Evolutionary conservation across 2,113 vertebrate genomes (phyloP).

Genomic region (Gambusia affinis): DNA sequence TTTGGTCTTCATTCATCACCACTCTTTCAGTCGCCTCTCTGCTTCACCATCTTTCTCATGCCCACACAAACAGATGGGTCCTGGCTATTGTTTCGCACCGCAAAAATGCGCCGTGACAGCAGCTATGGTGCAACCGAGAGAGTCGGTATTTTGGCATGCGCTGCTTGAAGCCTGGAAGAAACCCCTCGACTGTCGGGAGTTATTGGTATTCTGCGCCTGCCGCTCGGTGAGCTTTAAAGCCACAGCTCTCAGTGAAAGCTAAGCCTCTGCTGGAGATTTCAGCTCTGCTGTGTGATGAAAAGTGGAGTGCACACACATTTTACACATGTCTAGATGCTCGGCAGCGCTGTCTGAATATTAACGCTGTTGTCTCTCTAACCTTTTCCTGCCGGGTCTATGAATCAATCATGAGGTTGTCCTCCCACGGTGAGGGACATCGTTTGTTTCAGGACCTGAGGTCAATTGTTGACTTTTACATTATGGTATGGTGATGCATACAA

Average conservation of each 20-base stretch:
- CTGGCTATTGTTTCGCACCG: conserved; percentile 41
- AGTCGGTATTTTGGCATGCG: conserved; percentile 8
- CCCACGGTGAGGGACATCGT: neutral
- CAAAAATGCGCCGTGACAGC: conserved; percentile 23
- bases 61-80: conserved; percentile 54
- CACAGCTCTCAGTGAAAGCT: conserved; percentile 3
- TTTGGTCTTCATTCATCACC: conserved; percentile 19
- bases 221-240: neutral
- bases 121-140: neutral
- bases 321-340: neutral
- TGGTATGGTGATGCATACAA: too few species aligned
- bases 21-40: conserved; percentile 8
- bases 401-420: neutral
- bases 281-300: neutral
- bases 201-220: conserved; percentile 23
- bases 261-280: conserved; percentile 7
- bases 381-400: neutral
- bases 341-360: conserved; percentile 55
- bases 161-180: conserved; percentile 5
- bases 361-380: conserved; percentile 7
- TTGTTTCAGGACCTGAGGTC: neutral
- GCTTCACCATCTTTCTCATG: conserved; percentile 40
- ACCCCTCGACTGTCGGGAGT: neutral
- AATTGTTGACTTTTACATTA: too few species aligned
- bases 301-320: neutral